Evolutionary conservation across 1,140 invertebrate genomes (phyloP), one percentile per base, ranked within the genome.

Genomic region (Pseudomyrmex pallidus): DNA sequence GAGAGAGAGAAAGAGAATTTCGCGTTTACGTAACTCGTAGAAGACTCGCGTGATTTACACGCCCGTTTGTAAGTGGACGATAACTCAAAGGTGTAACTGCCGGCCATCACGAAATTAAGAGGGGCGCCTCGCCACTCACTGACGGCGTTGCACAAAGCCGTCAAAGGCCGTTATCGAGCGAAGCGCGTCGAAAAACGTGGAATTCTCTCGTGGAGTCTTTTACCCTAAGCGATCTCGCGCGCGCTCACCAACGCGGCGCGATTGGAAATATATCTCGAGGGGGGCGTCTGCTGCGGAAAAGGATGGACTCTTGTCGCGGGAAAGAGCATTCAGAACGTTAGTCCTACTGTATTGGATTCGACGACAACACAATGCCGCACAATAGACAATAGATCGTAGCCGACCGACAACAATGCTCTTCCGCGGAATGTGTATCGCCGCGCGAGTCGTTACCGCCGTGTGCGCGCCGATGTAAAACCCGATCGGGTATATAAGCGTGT

Each of bases 351-450:
- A 50, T 50, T 50, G 76, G 46, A 80, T 80, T 48, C 66, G 25
- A 80, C 64, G 44, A 78, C 64, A 17, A 59, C 54, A 78, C 59
- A 57, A 52, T 59, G 54, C 54, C 54, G 76, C 20, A 80, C 76
- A 80, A 70, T 80, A 80, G 66, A 80, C 54, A 80, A 80, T 80
- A 70, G 54, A 80, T 80, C 22, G 54, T 61, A 46, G 76, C 54
- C 44, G 22, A 35, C 35, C 35, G 52, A 61, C 44, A 80, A 80
- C 76, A 78, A 78, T 78, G 54, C 64, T 44, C 64, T 78, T 68
- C 76, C 76, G 64, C 64, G 64, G 66, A 80, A 80, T 80, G 66
- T 80, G 44, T 80, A 57, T 17, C 35, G 35, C 35, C 66, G 76
- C 66, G 59, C 52, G 50, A 67, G 50, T 77, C 63, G 74, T 48